Evolutionary conservation across 2,113 vertebrate genomes (phyloP).

Genomic region (Hylia prasina): DNA sequence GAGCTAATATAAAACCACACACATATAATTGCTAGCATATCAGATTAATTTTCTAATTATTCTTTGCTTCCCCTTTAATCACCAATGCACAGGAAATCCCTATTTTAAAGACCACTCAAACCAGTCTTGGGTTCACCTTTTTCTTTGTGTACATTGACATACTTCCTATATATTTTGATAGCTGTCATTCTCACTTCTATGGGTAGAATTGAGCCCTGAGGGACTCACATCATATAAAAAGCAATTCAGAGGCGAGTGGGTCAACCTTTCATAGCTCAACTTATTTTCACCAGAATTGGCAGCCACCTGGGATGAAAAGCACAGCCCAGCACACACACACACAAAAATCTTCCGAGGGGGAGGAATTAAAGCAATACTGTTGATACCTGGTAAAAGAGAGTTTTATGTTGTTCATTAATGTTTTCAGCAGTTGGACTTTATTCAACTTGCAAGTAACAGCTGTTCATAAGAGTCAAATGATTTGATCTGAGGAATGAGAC

Average conservation of each 20-base stretch:
- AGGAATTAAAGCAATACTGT: neutral
- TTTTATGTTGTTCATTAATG: slow-evolving; percentile 4
- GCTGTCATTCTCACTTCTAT: slow-evolving; percentile 6
- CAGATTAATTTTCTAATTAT: slow-evolving; percentile 6
- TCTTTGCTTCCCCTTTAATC: neutral
- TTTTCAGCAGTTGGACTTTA: neutral
- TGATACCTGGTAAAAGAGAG: neutral
- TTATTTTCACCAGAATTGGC: slow-evolving; percentile 34
- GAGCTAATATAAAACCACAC: neutral
- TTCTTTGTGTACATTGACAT: neutral
- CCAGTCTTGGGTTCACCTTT: neutral
- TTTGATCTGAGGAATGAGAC: slow-evolving; percentile 6
- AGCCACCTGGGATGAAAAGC: slow-evolving; percentile 38
- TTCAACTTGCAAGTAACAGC: slow-evolving; percentile 20
- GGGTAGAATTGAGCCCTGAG: slow-evolving; percentile 15
- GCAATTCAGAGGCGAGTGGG: slow-evolving; percentile 22
- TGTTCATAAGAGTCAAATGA: neutral
- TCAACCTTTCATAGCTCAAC: slow-evolving; percentile 29
- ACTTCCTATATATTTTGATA: neutral
- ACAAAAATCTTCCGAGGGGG: neutral
- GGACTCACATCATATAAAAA: slow-evolving; percentile 34
- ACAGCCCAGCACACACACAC: neutral
- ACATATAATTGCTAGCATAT: neutral
- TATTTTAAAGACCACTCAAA: neutral
- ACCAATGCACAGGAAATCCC: neutral